These are phyloP conservation scores for Sabatieria punctata DNA, from an alignment of 2,888 invertebrate species.

Conservation along the genomic window DNA sequence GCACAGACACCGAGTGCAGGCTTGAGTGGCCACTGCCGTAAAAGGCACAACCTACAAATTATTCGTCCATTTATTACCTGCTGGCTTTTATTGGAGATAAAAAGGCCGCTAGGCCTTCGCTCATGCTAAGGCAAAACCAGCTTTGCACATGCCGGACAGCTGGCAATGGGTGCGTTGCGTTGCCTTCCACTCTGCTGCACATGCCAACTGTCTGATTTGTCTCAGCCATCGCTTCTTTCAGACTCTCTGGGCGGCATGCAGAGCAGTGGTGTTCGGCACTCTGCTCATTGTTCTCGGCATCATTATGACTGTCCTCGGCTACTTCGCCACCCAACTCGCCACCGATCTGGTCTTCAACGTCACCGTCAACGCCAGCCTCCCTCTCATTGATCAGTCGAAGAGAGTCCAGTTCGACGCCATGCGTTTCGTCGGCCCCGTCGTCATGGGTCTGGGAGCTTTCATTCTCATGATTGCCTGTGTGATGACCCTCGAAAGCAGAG, in stretches of 20 bases:
- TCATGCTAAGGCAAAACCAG: too few species aligned
- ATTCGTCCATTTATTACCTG: too few species aligned
- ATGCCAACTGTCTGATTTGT: background rate
- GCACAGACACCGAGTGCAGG: too few species aligned
- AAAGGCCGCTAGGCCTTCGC: too few species aligned
- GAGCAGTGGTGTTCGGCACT: slow-evolving; percentile 68
- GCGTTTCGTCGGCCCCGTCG: slow-evolving; percentile 86
- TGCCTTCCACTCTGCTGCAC: too few species aligned
- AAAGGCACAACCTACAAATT: too few species aligned
- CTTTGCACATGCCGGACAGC: too few species aligned
- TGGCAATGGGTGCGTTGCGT: too few species aligned
- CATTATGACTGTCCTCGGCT: slow-evolving; percentile 75
- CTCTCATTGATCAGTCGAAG: background rate
- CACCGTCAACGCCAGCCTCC: background rate
- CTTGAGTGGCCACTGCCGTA: too few species aligned
- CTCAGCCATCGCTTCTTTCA: slow-evolving; percentile 10
- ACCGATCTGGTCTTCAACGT: background rate
- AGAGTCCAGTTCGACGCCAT: slow-evolving; percentile 57
- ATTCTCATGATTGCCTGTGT: slow-evolving; percentile 92
- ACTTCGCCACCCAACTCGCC: slow-evolving; percentile 21
- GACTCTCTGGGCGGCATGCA: slow-evolving; percentile 73
- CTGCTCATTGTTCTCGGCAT: slow-evolving; percentile 70
- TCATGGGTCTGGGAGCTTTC: slow-evolving; percentile 95
- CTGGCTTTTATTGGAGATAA: too few species aligned
- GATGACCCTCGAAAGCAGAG: slow-evolving; percentile 92